Base-by-base conservation (phyloP, 2,797 vertebrate species). In the Phrynocephalus guinanensis region DNA sequence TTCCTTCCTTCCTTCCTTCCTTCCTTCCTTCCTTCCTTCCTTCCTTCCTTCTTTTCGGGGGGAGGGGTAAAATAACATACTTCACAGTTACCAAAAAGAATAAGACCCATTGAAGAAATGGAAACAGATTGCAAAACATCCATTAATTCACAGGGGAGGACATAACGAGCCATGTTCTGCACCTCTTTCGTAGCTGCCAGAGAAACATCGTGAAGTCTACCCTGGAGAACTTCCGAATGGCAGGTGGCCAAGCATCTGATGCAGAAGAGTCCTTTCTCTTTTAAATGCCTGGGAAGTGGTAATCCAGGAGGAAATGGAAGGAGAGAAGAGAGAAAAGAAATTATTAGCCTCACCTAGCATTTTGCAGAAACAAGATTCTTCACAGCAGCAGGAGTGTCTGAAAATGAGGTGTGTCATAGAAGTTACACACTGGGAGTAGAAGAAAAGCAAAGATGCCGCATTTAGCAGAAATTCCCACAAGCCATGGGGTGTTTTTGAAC, bases 131-230 rank as follows among this genome's bases (percentile, higher is more conserved):
- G 50, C 67, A 52, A 89, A 20, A 26, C 30, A 33, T 68, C 28
- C 30, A 84, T 83, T 56, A 86, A 81, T 20, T 70, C 6, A 1
- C 0, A 33, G 73, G 20, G 73, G 71, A 85, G 83, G 15, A 13
- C 70, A 90, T 0, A 0, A 0, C 3, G 30, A 13, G 70, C 4
- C 67, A 63, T 4, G 15, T 50, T 79, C 85, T 95, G 93, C 90
- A 97, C 97, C 96, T 97, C 96, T 28, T 89, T 89, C 0, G 83
- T 95, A 83, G 96, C 95, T 2, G 94, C 95, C 92, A 95, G 81
- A 84, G 93, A 94, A 83, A 97, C 87, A 0, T 96, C 95, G 7
- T 89, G 92, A 79, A 97, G 94, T 52, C 91, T 92, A 16, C 79
- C n/a, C 0, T 92, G 85, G 0, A 97, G 94, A 83, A 97, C 91